These are phyloP conservation scores for Kuschelorhynchus macadamiae DNA, from an alignment of 2,888 invertebrate species.

Conservation along the genomic window DNA sequence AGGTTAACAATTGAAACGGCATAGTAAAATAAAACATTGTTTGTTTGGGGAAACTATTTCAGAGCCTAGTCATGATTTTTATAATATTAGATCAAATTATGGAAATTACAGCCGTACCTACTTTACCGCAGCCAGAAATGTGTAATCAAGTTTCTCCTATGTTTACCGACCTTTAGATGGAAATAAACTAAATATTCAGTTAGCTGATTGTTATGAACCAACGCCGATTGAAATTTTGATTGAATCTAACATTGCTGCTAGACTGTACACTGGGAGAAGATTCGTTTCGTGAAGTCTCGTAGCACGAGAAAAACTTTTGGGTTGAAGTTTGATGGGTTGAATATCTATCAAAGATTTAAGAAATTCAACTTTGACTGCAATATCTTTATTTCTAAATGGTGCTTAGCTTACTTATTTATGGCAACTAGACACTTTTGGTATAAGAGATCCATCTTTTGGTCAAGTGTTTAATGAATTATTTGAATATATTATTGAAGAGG, in stretches of 20 bases:
- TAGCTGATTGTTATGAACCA: constrained; percentile 13
- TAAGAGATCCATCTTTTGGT: constrained; percentile 57
- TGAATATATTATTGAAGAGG: constrained; percentile 51
- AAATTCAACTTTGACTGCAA: background rate
- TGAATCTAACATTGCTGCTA: constrained; percentile 23
- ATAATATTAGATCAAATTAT: background rate
- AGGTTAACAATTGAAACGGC: too few species aligned
- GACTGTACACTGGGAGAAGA: constrained; percentile 29
- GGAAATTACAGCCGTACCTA: background rate
- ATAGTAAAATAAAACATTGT: too few species aligned
- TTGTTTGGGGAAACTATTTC: background rate
- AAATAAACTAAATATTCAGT: constrained; percentile 12
- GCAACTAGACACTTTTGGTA: constrained; percentile 59
- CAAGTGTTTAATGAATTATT: constrained; percentile 54
- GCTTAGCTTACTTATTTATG: constrained; percentile 58
- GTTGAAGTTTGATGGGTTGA: constrained; percentile 57
- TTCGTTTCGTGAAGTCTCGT: constrained; percentile 50
- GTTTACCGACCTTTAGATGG: constrained; percentile 9
- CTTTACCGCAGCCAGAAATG: constrained; percentile 21
- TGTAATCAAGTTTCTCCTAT: constrained; percentile 12
- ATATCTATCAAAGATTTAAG: background rate
- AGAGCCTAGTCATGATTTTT: constrained; percentile 3
- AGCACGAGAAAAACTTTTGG: constrained; percentile 55
- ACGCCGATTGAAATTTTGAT: constrained; percentile 23
- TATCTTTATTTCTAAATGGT: constrained; percentile 29